Conservation (phyloP, 1,140 invertebrate genomes). For the Schlechtendalia chinensis region DNA sequence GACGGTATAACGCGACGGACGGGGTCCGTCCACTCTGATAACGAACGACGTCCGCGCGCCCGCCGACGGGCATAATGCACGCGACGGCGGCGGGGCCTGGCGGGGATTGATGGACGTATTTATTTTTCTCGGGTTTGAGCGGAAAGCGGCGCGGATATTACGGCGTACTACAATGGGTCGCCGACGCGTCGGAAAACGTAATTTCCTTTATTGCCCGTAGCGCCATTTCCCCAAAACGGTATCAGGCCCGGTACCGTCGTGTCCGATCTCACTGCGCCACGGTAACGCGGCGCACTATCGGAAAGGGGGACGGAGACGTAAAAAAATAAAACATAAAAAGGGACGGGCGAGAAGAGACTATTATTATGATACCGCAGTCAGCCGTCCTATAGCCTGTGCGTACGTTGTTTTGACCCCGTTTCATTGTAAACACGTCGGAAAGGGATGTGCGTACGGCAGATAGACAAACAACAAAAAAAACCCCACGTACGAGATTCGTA, state of each 20-base stretch:
- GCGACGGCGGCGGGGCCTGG: not conserved
- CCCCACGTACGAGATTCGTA: too few relatives aligned
- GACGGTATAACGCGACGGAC: too few relatives aligned
- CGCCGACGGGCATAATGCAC: not conserved
- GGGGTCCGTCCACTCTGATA: too few relatives aligned
- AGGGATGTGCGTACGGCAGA: too few relatives aligned
- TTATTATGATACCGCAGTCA: not conserved
- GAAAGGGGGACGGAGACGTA: not conserved
- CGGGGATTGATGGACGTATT: constrained; percentile 38
- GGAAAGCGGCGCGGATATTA: not conserved
- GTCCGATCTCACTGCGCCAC: too few relatives aligned
- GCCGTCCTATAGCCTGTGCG: not conserved
- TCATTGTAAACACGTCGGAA: constrained; percentile 16
- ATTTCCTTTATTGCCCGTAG: constrained; percentile 45
- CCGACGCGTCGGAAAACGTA: constrained; percentile 34
- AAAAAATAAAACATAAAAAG: too few relatives aligned
- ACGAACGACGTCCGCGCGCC: not conserved
- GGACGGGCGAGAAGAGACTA: not conserved
- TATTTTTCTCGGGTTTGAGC: not conserved
- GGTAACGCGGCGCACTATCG: not conserved
- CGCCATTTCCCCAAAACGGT: constrained; percentile 46
- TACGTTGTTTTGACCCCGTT: constrained; percentile 19
- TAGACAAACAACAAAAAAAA: too few relatives aligned
- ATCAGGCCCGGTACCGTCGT: not conserved
- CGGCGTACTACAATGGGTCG: not conserved